Percentiles rank a stretch among this genome's conserved stretches.
phyloP scores from a whole-genome alignment of 2,113 vertebrate genomes.

The Mormyrus iriodes region DNA sequence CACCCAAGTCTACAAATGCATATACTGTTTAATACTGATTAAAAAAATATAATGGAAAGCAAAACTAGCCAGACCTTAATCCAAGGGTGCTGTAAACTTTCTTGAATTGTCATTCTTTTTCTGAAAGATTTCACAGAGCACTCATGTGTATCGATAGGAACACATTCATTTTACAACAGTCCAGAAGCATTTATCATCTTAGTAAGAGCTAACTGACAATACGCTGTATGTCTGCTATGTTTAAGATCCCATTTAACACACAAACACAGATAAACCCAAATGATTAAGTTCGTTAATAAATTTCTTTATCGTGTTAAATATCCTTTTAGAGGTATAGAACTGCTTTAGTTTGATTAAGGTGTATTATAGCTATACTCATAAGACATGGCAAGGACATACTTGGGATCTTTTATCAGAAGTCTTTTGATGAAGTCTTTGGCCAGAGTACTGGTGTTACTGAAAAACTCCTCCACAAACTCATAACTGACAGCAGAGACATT shows the following conservation, averaged over 20 bases:
- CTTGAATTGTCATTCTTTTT: constrained; percentile 94
- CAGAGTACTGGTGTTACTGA: constrained; percentile 83
- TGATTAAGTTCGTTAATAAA: not conserved
- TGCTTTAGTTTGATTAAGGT: not conserved
- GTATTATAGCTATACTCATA: not conserved
- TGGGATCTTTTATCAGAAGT: constrained; percentile 93
- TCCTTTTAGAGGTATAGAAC: not conserved
- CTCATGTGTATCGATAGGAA: not conserved
- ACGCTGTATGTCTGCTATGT: not conserved
- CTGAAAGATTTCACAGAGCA: constrained; percentile 49
- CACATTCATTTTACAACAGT: not conserved
- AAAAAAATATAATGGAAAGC: not conserved
- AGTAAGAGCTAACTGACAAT: not conserved
- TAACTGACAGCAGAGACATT: constrained; percentile 98
- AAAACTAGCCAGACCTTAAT: constrained; percentile 75
- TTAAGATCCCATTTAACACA: not conserved
- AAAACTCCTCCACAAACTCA: constrained; percentile 92
- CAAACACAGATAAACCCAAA: not conserved
- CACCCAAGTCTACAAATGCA: not conserved
- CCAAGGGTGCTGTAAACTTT: constrained; percentile 92
- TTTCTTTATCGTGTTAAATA: not conserved
- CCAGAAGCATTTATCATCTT: not conserved
- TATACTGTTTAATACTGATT: not conserved
- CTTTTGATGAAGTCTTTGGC: constrained; percentile 94
- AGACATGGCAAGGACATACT: constrained; percentile 61